phyloP scores from a whole-genome alignment of 2,888 invertebrate genomes.

The Drosophila mimica region DNA sequence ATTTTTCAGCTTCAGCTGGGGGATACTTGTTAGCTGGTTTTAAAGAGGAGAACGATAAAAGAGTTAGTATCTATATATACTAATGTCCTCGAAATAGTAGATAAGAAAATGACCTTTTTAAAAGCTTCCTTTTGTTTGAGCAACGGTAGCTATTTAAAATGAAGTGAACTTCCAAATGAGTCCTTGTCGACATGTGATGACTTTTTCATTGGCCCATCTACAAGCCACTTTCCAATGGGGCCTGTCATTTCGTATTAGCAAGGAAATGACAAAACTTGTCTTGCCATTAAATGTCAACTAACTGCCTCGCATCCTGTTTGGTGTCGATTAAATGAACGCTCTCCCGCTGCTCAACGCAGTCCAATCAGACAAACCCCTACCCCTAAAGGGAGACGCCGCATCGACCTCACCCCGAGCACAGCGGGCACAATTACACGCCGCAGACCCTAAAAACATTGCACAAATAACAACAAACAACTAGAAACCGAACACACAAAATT shows the following conservation, averaged over 20 bases:
- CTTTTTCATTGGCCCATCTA: neutral
- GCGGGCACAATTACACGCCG: slow-evolving; percentile 78
- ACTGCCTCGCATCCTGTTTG: slow-evolving; percentile 57
- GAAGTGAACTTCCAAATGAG: neutral
- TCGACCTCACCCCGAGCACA: slow-evolving; percentile 30
- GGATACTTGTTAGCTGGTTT: neutral
- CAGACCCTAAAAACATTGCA: slow-evolving; percentile 72
- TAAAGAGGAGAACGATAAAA: neutral
- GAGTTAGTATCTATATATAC: neutral
- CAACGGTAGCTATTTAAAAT: too few species aligned
- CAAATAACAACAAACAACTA: slow-evolving; percentile 52
- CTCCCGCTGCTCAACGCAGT: slow-evolving; percentile 19
- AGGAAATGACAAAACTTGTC: slow-evolving; percentile 79
- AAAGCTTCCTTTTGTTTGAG: neutral
- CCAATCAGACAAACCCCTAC: slow-evolving; percentile 65
- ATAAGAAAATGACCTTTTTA: neutral
- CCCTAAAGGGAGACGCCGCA: slow-evolving; percentile 17
- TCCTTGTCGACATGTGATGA: neutral
- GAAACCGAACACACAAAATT: slow-evolving; percentile 54
- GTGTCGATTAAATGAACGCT: slow-evolving; percentile 80
- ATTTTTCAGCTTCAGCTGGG: slow-evolving; percentile 6
- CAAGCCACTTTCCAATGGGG: slow-evolving; percentile 30
- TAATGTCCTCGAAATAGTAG: neutral
- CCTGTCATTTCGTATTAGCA: slow-evolving; percentile 71
- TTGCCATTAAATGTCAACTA: slow-evolving; percentile 83